Percentiles rank a stretch among this genome's conserved stretches.
Conservation (phyloP, 2,888 invertebrate genomes). For the Sinotaia quadrata region DNA sequence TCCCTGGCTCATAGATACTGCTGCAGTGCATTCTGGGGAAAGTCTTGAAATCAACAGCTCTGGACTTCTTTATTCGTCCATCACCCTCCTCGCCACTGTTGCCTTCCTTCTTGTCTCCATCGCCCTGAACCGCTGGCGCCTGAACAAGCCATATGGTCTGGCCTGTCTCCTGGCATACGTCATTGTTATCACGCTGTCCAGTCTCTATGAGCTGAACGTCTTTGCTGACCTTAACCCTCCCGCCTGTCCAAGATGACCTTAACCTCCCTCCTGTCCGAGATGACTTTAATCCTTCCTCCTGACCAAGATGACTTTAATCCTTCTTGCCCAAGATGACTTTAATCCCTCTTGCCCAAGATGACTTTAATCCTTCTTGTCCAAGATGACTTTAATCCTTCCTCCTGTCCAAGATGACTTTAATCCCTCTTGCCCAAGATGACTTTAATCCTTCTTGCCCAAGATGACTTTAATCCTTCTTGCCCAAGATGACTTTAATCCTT, state of each 20-base stretch:
- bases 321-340: too few species aligned
- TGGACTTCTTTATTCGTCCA: slow-evolving; percentile 86
- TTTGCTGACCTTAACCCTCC: slow-evolving; percentile 93
- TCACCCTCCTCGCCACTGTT: slow-evolving; percentile 84
- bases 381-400: too few species aligned
- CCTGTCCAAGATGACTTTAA: too few species aligned
- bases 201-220: slow-evolving; percentile 86
- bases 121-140: slow-evolving; percentile 77
- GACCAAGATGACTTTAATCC: too few species aligned
- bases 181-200: slow-evolving; percentile 82
- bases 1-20: slow-evolving; percentile 67
- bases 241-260: slow-evolving; percentile 76
- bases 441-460: too few species aligned
- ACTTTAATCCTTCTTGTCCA: too few species aligned
- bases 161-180: slow-evolving; percentile 80
- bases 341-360: too few species aligned
- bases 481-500: too few species aligned
- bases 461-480: too few species aligned
- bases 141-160: slow-evolving; percentile 81
- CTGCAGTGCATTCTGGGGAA: slow-evolving; percentile 72
- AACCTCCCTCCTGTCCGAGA: neutral
- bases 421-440: too few species aligned
- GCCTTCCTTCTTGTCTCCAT: slow-evolving; percentile 80
- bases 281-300: neutral
- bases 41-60: slow-evolving; percentile 84